Base-by-base conservation (phyloP, 2,113 vertebrate species). In the Odontesthes bonariensis region DNA sequence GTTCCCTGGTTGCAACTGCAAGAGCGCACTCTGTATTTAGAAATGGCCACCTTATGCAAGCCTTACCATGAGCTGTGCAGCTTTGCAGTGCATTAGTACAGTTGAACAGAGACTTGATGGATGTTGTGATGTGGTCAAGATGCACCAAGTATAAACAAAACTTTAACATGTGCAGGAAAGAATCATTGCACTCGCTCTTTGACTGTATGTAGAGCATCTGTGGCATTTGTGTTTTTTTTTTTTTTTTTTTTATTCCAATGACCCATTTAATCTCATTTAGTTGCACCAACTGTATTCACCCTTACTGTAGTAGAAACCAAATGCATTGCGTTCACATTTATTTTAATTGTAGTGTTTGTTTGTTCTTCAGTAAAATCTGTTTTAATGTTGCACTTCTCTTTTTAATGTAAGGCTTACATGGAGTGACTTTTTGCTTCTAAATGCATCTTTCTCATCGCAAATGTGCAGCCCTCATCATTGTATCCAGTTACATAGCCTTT, bases 11-110 rank as follows among this genome's bases (percentile, higher is more conserved):
- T 71, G 75, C 58, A 62, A 44, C 33, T 33, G 75, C 65, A 74
- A 75, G 62, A 76, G 56, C 65, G 61, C 73, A 54, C 73, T 65
- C 66, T 77, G 57, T 56, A 65, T 87, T 75, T 64, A 84, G 77
- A 83, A 55, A 73, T 4, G 31, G 72, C 72, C 77, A 73, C 84
- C 77, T 75, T 66, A 65, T 76, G 57, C 73, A 78, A 76, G 84
- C 68, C 51, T 14, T 81, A 75, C 40, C 31, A 42, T 31, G 74
- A 76, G 62, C 69, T 38, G 57, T 78, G 84, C 79, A 82, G 78
- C 44, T 81, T 76, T 91, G 85, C 86, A 86, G 81, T 58, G 82
- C 85, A 73, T 62, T 42, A 63, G 17, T 44, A 49, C 62, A 52
- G 53, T 31, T 9, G 42, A 73, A 35, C 19, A 8, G 0, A 0